Conservation (phyloP, 2,888 invertebrate species). For the Acrobeloides nanus region DNA sequence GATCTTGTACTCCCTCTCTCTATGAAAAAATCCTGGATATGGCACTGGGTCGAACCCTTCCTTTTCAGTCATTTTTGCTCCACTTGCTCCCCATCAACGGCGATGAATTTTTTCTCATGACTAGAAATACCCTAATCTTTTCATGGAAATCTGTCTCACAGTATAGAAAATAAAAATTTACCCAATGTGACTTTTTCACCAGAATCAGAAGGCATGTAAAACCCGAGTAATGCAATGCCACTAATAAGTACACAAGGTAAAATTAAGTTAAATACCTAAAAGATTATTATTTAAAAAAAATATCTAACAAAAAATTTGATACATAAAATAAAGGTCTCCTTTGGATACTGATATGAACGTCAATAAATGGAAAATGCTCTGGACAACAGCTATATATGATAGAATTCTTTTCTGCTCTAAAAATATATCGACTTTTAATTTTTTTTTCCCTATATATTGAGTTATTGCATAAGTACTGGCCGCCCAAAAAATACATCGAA, state of each 20-base stretch:
- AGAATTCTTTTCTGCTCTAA: slow-evolving; percentile 61
- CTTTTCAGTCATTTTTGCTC: too few relatives aligned
- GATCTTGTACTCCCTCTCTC: too few relatives aligned
- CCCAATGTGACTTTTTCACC: slow-evolving; percentile 75
- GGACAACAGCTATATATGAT: slow-evolving; percentile 73
- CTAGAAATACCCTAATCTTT: too few relatives aligned
- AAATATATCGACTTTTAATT: neutral
- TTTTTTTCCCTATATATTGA: too few relatives aligned
- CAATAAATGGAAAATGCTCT: slow-evolving; percentile 73
- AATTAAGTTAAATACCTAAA: slow-evolving; percentile 70
- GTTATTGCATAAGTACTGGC: too few relatives aligned
- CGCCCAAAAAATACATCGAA: too few relatives aligned
- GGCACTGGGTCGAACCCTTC: too few relatives aligned
- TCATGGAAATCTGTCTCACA: neutral
- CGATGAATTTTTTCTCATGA: too few relatives aligned
- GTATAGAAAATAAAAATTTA: too few relatives aligned
- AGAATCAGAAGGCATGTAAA: slow-evolving; percentile 79
- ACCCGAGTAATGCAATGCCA: slow-evolving; percentile 75
- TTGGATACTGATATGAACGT: slow-evolving; percentile 69
- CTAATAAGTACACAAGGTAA: slow-evolving; percentile 77
- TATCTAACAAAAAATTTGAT: slow-evolving; percentile 24
- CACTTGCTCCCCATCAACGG: too few relatives aligned
- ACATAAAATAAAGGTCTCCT: slow-evolving; percentile 65
- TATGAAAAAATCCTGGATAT: too few relatives aligned
- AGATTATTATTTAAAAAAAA: slow-evolving; percentile 60